Base-by-base conservation (phyloP, 2,113 vertebrate species). In the Thymallus thymallus region DNA sequence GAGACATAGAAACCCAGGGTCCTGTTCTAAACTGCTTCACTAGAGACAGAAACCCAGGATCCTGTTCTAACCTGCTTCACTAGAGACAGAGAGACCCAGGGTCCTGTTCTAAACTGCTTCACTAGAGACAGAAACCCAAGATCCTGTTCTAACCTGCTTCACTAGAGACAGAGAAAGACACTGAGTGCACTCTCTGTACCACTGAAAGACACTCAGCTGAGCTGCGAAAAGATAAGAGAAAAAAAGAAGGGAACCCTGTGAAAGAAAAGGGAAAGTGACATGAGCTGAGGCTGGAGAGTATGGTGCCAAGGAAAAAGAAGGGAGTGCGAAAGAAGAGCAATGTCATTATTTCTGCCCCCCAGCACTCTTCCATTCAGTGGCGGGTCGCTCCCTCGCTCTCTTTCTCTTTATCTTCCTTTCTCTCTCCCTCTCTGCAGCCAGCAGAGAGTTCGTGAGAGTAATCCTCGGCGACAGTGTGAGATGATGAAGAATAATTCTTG, bases 401-500 rank as follows among this genome's bases (percentile, higher is more conserved):
- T 65, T 60, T 26, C 76, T 48, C 69, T 56, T 72, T 64, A 20
- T 72, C 55, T 65, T 55, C 67, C 72, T 24, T 6, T 61, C 60
- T 61, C 60, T 61, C n/a, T 92, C 88, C 88, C 89, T 90, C 89
- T 83, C 88, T 90, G 83, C 89, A 83, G 88, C 82, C 80, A 91
- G 91, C 90, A 83, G 78, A 85, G 73, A 84, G 86, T n/a, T n/a
- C 91, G 92, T 95, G 95, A 96, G 90, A 77, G 70, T 96, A 94
- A 96, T 93, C 90, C 78, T 88, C 87, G 80, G 89, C 84, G 95
- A 95, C 94, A 95, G 91, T 90, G 93, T 91, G 93, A 95, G 93
- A 94, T 82, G 91, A 93, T 92, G 92, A 95, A 94, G 91, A 95
- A 96, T 93, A 94, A 94, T 94, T 94, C 93, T 91, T 92, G 90